Evolutionary conservation across 2,797 vertebrate species (phyloP), one percentile per base, ranked within the genome.

Genomic region (Emydoidea blandingii): DNA sequence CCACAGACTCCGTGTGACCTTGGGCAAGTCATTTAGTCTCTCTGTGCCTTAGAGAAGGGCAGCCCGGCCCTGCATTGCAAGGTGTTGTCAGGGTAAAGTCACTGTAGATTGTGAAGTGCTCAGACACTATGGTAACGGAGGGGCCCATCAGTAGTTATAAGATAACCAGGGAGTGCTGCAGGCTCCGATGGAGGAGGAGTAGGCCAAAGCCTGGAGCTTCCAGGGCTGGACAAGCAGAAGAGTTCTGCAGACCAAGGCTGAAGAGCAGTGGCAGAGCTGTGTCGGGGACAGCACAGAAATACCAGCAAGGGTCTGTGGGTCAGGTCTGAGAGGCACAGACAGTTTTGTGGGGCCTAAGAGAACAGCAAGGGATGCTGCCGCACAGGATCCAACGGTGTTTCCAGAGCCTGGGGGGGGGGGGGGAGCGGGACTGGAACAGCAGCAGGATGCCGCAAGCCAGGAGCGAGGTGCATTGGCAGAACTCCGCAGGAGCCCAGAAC

Each of bases 1-100:
- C 2, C 52, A 6, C 53, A 1, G 3, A 0, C 2, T 59, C 52
- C 0, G 0, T 0, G 2, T 0, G 5, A 76, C 14, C 7, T 29
- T 44, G 74, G 44, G 44, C 23, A 49, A 52, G 44, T 2, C 29
- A 49, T 44, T 29, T n/a, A 14, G 9, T 4, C 15, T 72, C 65
- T 23, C n/a, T 23, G 65, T 72, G 65, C 5, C 10, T 72, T 37
- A 41, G 19, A 72, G n/a, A 23, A 21, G 37, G n/a, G 23, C 18
- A 65, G 50, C 29, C 31, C 11, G 53, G 34, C 34, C 54, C 11
- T 62, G 9, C 6, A 23, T 11, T 81, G 79, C 79, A 27, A 21
- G 16, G 9, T 72, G 65, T 37, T 19, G n/a, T 23, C 65, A 37
- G 65, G 65, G 37, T 21, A 41, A 41, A 41, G 4, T 23, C 65